Evolutionary conservation across 2,797 vertebrate genomes (phyloP), one percentile per base, ranked within the genome.

Genomic region (Anguilla anguilla): DNA sequence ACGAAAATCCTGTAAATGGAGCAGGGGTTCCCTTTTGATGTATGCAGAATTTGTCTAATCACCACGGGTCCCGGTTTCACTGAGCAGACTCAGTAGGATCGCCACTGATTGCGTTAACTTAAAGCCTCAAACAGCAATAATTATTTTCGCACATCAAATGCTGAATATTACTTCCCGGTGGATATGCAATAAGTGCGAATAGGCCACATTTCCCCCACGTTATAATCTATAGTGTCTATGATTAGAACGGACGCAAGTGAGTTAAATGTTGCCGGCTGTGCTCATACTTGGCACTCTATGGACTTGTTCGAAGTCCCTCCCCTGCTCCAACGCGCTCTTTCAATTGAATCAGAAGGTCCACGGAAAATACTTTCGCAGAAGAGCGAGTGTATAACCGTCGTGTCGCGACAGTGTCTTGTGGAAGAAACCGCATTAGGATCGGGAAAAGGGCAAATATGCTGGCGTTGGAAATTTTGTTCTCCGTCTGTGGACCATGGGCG

Each of bases 401-500:
- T 82, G 15, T 15, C 31, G 6, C 46, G 28, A 46, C 22, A 82
- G 17, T 35, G 13, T 55, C n/a, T n/a, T 57, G 49, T 17, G 2
- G 81, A 53, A 19, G 81, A 35, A 84, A 84, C 46, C 57, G 77
- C 57, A n/a, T n/a, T 35, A 49, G 39, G n/a, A 31, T 82, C 55
- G 9, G 39, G 28, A 83, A 74, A 67, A 9, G 59, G 74, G 55
- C 49, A 77, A 64, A 81, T 46, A 74, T 17, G 39, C 77, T 81
- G 31, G 31, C 22, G 11, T 49, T 81, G 79, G 46, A 81, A 79
- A 82, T 57, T 15, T 53, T 69, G 49, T 25, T 25, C 9, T 79
- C 53, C 81, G 0, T 69, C 46, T 25, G 35, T 55, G 51, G 53
- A 88, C 22, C 83, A 77, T 88, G 87, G 82, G 87, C 35, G 49